phyloP scores from a whole-genome alignment of 2,113 vertebrate genomes.

The Procavia capensis region DNA sequence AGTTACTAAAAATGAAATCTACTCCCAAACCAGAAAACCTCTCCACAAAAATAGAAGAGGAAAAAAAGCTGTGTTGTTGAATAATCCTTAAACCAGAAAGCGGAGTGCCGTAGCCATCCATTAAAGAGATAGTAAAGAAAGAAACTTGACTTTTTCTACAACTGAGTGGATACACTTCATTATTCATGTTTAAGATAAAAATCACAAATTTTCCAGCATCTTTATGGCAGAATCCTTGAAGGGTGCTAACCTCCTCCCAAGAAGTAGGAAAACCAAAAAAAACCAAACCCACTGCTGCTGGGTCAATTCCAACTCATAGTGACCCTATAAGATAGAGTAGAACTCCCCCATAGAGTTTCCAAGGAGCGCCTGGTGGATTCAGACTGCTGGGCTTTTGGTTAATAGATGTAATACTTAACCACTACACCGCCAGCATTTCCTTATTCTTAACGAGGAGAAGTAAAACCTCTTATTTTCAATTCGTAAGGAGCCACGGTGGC shows the following conservation, averaged over 20 bases:
- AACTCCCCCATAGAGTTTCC: too few relatives aligned
- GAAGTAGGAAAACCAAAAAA: too few relatives aligned
- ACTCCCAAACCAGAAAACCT: neutral
- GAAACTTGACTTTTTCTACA: neutral
- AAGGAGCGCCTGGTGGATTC: too few relatives aligned
- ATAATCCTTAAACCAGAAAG: neutral
- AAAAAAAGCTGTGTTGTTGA: neutral
- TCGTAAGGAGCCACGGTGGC: too few relatives aligned
- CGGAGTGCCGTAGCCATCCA: neutral
- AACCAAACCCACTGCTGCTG: too few relatives aligned
- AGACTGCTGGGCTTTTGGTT: too few relatives aligned
- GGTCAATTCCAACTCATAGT: too few relatives aligned
- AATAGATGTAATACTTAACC: too few relatives aligned
- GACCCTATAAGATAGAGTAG: too few relatives aligned
- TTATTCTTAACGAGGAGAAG: neutral
- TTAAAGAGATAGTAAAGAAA: neutral
- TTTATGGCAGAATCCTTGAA: neutral
- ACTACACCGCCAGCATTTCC: too few relatives aligned
- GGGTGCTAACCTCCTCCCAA: neutral
- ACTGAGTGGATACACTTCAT: neutral
- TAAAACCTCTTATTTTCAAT: neutral
- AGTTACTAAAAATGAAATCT: neutral
- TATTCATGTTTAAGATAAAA: neutral
- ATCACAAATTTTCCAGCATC: neutral
- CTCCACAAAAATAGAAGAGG: neutral